Base-by-base conservation (phyloP, 2,888 invertebrate genomes). In the Hoplodrina blanda region DNA sequence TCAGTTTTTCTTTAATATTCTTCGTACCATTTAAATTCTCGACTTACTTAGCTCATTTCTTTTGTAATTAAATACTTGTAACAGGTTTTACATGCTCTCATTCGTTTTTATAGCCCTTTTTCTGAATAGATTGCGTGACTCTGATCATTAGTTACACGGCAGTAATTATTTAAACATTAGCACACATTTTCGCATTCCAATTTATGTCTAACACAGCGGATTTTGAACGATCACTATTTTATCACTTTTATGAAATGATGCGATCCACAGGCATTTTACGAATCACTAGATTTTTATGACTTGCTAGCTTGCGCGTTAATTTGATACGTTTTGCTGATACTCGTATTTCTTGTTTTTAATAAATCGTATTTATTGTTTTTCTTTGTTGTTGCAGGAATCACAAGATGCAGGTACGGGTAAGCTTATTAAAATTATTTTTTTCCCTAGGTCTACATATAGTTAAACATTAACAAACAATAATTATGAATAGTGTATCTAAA, bases 311-410 rank as follows among this genome's bases (percentile, higher is more conserved):
- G 55, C 85, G 86, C 86, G 83, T 85, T 74, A 68, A 75, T 78
- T 72, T 82, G 2, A 49, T 37, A 57, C 44, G 62, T 44, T 63
- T 81, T 72, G 67, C 68, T 65, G 19, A 19, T 64, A n/a, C n/a
- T n/a, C n/a, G n/a, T n/a, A 20, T 62, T 60, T 19, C 62, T 37
- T 20, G 50, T 50, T 49, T 41, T 11, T 25, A n/a, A n/a, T 56
- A 44, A 68, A 41, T 25, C 0, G 33, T 69, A 68, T 69, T 69
- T 59, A 80, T 71, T 25, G 1, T 53, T 67, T 52, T 79, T 83
- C 75, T 86, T 85, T 74, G 54, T 94, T 94, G 93, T 95, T 95
- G 44, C 95, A 95, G 95, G 95, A 94, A 87, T 86, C 91, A 77
- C 92, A 92, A 85, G 95, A 95, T 81, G 84, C 91, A 56, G 93